phyloP scores from a whole-genome alignment of 2,797 vertebrate genomes.

The Sebastes kiyomatsui region DNA sequence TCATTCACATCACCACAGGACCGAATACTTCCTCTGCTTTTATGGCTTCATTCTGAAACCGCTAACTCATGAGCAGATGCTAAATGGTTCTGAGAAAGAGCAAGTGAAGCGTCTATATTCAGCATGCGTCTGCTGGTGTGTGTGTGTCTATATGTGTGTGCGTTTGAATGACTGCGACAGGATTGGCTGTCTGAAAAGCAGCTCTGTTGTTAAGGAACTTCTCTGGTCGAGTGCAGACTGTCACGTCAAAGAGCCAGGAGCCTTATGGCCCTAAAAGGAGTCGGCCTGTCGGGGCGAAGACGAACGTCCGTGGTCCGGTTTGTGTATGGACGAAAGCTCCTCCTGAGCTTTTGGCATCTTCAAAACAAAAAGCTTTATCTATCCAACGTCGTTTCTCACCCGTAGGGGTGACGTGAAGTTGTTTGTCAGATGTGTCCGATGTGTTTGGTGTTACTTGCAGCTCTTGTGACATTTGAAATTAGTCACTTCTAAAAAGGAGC shows the following conservation, averaged over 20 bases:
- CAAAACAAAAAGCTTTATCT: conserved; percentile 43
- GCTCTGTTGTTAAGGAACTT: conserved; percentile 33
- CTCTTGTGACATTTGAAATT: neutral
- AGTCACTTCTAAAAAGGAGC: neutral
- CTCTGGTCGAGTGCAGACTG: neutral
- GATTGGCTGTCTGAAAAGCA: conserved; percentile 28
- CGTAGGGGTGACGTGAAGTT: neutral
- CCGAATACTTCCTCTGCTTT: conserved; percentile 15
- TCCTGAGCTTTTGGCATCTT: conserved; percentile 20
- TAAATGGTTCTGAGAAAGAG: conserved; percentile 40
- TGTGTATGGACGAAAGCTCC: conserved; percentile 34
- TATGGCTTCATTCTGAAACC: conserved; percentile 14
- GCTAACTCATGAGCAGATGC: conserved; percentile 52
- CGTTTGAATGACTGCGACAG: neutral
- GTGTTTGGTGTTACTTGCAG: neutral
- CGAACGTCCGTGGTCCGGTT: conserved; percentile 24
- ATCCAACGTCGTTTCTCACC: neutral
- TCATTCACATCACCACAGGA: conserved; percentile 27
- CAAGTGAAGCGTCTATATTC: conserved; percentile 39
- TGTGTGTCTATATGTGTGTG: neutral
- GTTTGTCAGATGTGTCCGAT: neutral
- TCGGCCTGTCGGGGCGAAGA: conserved; percentile 34
- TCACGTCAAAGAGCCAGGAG: conserved; percentile 11
- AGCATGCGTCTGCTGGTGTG: neutral
- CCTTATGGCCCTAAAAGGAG: conserved; percentile 59